Percentiles rank a stretch among this genome's conserved stretches.
Evolutionary conservation across 2,888 invertebrate species (phyloP).

Genomic region (Beris chalybata): DNA sequence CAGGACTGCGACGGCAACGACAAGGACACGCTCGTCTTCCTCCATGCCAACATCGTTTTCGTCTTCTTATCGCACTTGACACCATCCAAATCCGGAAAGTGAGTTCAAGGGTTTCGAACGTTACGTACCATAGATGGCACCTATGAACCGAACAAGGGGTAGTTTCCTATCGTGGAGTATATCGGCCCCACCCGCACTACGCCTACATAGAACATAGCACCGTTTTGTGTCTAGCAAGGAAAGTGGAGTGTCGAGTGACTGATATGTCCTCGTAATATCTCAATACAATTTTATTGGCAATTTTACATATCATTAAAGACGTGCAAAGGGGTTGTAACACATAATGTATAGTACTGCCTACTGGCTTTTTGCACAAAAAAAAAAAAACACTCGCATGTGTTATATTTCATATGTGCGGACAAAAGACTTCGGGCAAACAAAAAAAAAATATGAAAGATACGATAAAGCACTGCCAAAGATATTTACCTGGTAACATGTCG

Average conservation of each 20-base stretch:
- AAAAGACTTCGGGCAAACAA: slow-evolving; percentile 13
- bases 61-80: slow-evolving; percentile 32
- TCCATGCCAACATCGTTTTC: slow-evolving; percentile 18
- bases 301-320: slow-evolving; percentile 36
- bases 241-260: slow-evolving; percentile 21
- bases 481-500: slow-evolving; percentile 6
- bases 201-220: no score
- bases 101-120: slow-evolving; percentile 32
- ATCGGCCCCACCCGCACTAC: no score
- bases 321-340: not conserved
- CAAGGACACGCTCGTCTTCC: not conserved
- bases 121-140: slow-evolving; percentile 23
- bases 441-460: not conserved
- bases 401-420: slow-evolving; percentile 16
- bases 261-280: slow-evolving; percentile 26
- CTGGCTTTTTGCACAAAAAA: not conserved
- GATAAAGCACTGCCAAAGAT: slow-evolving; percentile 9
- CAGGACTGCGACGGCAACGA: no score
- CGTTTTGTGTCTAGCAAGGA: not conserved
- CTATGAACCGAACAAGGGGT: not conserved
- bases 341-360: not conserved
- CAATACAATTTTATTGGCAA: slow-evolving; percentile 37
- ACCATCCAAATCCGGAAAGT: slow-evolving; percentile 31
- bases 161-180: no score
- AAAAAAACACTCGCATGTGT: not conserved